These are phyloP conservation scores for Bilobella aurantiaca DNA, from an alignment of 1,140 invertebrate genomes.

Conservation along the genomic window DNA sequence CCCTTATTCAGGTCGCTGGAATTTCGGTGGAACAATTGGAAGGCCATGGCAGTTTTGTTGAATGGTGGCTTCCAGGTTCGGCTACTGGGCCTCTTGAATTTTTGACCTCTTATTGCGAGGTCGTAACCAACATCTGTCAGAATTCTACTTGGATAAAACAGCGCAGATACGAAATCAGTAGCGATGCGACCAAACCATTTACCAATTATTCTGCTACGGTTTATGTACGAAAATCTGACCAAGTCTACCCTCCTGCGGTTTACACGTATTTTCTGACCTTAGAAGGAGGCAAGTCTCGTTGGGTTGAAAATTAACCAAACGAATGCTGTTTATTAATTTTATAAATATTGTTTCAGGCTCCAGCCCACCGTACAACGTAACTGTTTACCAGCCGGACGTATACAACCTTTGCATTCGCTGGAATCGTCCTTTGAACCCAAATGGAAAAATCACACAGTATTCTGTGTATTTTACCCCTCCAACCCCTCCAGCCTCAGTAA, in stretches of 20 bases:
- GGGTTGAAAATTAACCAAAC: too few species aligned
- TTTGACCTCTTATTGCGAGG: slow-evolving; percentile 47
- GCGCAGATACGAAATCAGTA: slow-evolving; percentile 19
- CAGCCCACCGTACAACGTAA: slow-evolving; percentile 52
- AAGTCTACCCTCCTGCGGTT: slow-evolving; percentile 49
- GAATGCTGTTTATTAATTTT: background rate
- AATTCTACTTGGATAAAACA: slow-evolving; percentile 22
- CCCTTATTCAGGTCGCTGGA: slow-evolving; percentile 39
- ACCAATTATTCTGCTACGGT: slow-evolving; percentile 68
- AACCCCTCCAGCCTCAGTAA: slow-evolving; percentile 41
- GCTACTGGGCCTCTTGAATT: slow-evolving; percentile 47
- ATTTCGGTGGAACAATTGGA: slow-evolving; percentile 46
- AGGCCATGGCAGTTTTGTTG: slow-evolving; percentile 44
- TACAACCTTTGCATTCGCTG: slow-evolving; percentile 55
- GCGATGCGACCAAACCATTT: slow-evolving; percentile 45
- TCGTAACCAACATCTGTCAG: slow-evolving; percentile 37
- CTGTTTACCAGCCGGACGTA: slow-evolving; percentile 51
- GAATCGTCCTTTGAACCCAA: slow-evolving; percentile 51
- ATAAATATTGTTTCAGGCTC: slow-evolving; percentile 46
- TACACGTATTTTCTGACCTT: slow-evolving; percentile 51
- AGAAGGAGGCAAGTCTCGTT: slow-evolving; percentile 47
- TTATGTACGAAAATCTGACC: slow-evolving; percentile 49
- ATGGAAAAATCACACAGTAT: slow-evolving; percentile 55
- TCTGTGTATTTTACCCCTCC: slow-evolving; percentile 51
- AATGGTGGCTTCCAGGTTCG: slow-evolving; percentile 45